These are phyloP conservation scores for Prunella himalayana DNA, from an alignment of 2,113 vertebrate species.

Conservation along the genomic window DNA sequence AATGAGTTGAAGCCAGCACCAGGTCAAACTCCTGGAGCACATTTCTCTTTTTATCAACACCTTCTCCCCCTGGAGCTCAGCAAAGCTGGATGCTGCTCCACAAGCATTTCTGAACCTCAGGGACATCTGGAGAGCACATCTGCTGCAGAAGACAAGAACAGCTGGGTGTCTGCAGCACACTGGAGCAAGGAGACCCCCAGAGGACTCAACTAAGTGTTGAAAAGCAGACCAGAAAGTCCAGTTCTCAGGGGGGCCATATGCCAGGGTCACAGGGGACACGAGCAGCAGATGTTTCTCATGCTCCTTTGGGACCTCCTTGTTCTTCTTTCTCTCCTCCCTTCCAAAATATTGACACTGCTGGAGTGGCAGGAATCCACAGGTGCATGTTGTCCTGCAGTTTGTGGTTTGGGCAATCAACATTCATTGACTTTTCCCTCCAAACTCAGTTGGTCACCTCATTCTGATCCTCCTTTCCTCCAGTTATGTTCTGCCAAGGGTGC, in stretches of 20 bases:
- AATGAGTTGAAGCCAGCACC: not conserved
- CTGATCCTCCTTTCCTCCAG: not conserved
- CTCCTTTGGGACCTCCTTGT: not conserved
- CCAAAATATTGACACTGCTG: not conserved
- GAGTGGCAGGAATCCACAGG: not conserved
- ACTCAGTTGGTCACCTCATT: not conserved
- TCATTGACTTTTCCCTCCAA: not conserved
- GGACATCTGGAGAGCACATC: constrained; percentile 37
- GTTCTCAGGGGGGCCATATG: not conserved
- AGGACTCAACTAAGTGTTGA: not conserved
- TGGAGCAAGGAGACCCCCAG: not conserved
- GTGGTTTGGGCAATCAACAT: not conserved
- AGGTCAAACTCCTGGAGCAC: not conserved
- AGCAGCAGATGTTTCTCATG: not conserved
- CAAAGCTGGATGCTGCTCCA: not conserved
- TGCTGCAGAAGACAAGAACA: not conserved
- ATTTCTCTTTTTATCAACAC: not conserved
- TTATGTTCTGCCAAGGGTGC: not conserved
- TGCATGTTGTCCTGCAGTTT: not conserved
- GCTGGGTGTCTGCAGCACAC: not conserved
- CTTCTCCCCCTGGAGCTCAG: not conserved
- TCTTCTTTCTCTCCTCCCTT: not conserved
- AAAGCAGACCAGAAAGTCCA: not conserved
- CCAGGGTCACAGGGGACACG: not conserved
- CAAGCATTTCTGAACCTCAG: not conserved